Base-by-base conservation (phyloP, 2,113 vertebrate genomes). In the Odobenus rosmarus region DNA sequence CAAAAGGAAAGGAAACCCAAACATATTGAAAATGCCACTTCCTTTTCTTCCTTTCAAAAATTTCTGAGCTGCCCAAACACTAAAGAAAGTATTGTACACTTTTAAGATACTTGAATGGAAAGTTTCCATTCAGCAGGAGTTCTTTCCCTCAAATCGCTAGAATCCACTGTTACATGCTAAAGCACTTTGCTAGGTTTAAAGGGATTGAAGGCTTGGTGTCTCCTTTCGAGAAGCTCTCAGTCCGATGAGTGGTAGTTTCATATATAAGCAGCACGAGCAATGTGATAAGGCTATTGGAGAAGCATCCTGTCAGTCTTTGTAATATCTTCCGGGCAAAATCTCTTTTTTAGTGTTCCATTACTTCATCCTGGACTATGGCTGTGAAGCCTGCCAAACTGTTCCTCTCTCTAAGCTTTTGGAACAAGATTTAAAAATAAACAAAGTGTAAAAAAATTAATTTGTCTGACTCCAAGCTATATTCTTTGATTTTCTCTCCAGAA, bases 381-480 rank as follows among this genome's bases (percentile, higher is more conserved):
- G 1, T 62, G 36, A 81, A 81, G 55, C 15, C 16, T 93, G 42
- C 36, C 28, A 9, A 19, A 28, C 28, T 4, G 8, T 87, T 76
- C 39, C 36, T 39, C 5, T 59, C 42, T 69, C 28, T 53, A 61
- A 67, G 21, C 7, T 55, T 88, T 91, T 51, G 62, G 57, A 55
- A 87, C 24, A 83, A 90, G 77, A 94, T 53, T 90, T 92, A 91
- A 97, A 96, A 83, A 76, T 55, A 87, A 88, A 80, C n/a, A 89
- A 83, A 69, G 69, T 9, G 55, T 89, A 33, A 94, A 96, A 97
- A 97, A 49, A 42, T 80, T 88, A 96, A 95, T 83, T 85, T 81
- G 15, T 86, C 36, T 82, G 55, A 74, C n/a, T 71, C n/a, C 7
- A 91, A 96, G 4, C 31, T 93, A 28, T 88, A 61, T 80, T 80